Percentiles rank a stretch among this genome's conserved stretches.
Conservation (phyloP, 1,140 invertebrate species). For the Bombus haemorrhoidalis region DNA sequence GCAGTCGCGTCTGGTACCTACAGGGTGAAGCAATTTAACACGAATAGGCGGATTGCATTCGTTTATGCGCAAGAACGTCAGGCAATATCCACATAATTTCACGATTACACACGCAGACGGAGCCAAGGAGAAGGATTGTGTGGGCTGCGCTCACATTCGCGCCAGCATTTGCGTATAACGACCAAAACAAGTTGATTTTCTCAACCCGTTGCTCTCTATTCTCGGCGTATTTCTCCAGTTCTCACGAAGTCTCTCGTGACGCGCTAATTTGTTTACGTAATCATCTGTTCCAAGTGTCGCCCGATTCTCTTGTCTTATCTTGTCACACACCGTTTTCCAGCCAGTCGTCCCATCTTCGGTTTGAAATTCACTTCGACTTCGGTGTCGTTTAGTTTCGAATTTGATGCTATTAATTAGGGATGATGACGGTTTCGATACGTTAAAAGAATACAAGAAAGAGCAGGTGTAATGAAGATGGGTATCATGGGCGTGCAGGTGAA, state of each 20-base stretch:
- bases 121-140: slow-evolving; percentile 1
- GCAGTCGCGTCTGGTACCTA: neutral
- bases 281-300: slow-evolving; percentile 46
- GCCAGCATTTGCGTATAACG: neutral
- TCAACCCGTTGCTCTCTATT: slow-evolving; percentile 9
- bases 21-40: slow-evolving; percentile 17
- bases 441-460: no score
- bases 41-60: slow-evolving; percentile 19
- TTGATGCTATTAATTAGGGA: neutral
- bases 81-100: slow-evolving; percentile 57
- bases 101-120: slow-evolving; percentile 49
- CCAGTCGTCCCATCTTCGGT: neutral
- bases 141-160: slow-evolving; percentile 8
- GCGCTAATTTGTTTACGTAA: slow-evolving; percentile 70
- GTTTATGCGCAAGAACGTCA: slow-evolving; percentile 2
- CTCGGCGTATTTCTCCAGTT: neutral
- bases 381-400: neutral
- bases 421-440: neutral
- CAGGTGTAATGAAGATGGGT: no score
- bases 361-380: neutral
- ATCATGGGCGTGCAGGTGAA: no score
- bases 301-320: slow-evolving; percentile 4
- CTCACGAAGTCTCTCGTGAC: slow-evolving; percentile 25
- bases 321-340: neutral
- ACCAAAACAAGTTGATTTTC: slow-evolving; percentile 35